These are phyloP conservation scores for Hassar affinis DNA, from an alignment of 2,113 vertebrate genomes.

Conservation along the genomic window DNA sequence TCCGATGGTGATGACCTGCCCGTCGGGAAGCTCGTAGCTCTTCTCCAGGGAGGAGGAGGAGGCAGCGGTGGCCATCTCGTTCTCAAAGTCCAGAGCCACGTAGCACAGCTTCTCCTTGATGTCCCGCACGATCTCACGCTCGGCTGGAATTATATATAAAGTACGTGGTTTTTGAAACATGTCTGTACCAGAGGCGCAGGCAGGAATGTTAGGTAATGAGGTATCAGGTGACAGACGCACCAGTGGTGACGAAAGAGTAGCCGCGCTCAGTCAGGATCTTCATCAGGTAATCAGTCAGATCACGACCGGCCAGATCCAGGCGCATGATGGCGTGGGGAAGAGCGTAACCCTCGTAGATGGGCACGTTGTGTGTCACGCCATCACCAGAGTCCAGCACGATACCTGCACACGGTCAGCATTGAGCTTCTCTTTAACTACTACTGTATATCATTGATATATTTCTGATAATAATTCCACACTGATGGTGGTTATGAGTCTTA, in stretches of 20 bases:
- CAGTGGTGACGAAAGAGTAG: constrained; percentile 91
- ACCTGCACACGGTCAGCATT: constrained; percentile 66
- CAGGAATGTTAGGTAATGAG: neutral
- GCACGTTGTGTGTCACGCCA: constrained; percentile 89
- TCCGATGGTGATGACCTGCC: constrained; percentile 96
- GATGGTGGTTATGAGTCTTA: constrained; percentile 66
- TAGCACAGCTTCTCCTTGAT: constrained; percentile 96
- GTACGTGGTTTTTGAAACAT: neutral
- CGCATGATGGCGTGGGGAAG: constrained; percentile 92
- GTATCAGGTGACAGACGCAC: constrained; percentile 58
- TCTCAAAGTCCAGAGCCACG: constrained; percentile 90
- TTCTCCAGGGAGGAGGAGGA: constrained; percentile 95
- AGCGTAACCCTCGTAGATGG: constrained; percentile 90
- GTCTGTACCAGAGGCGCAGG: neutral
- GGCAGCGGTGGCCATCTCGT: constrained; percentile 92
- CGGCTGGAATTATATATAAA: constrained; percentile 82
- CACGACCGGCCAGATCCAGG: constrained; percentile 85
- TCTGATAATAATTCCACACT: neutral
- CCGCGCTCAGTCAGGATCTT: constrained; percentile 92
- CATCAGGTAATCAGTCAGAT: constrained; percentile 92
- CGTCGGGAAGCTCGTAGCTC: constrained; percentile 95
- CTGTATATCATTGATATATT: neutral
- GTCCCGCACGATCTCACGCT: constrained; percentile 96
- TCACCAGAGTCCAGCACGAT: constrained; percentile 91
- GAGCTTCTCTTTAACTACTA: neutral